phyloP scores from a whole-genome alignment of 2,888 invertebrate species.

The Phaonia tiefii region DNA sequence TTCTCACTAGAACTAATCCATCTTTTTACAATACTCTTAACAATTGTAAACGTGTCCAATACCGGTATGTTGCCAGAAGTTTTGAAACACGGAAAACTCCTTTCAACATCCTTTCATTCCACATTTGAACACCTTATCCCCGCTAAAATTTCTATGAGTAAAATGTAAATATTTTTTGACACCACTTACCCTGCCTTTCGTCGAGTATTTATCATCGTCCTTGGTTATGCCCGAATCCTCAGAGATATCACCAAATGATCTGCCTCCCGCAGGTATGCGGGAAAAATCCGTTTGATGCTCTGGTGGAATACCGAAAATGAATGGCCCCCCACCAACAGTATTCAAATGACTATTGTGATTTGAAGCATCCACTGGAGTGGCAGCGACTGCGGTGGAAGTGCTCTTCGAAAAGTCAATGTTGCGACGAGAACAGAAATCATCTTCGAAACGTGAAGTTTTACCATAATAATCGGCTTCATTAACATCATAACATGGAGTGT shows the following conservation, averaged over 20 bases:
- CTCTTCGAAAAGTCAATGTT: constrained; percentile 71
- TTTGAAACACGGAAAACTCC: too few species aligned
- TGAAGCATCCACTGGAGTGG: too few species aligned
- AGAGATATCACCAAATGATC: constrained; percentile 70
- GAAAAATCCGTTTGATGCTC: constrained; percentile 69
- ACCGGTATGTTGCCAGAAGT: too few species aligned
- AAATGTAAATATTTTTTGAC: too few species aligned
- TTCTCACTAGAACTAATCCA: too few species aligned
- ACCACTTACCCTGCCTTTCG: constrained; percentile 62
- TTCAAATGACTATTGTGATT: constrained; percentile 35
- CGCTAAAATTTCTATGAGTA: neutral
- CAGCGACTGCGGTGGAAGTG: constrained; percentile 13
- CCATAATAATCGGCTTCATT: constrained; percentile 64
- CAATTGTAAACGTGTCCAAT: too few species aligned
- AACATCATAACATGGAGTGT: constrained; percentile 45
- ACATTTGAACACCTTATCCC: neutral
- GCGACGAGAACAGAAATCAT: constrained; percentile 77
- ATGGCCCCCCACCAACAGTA: constrained; percentile 80
- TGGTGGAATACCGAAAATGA: constrained; percentile 84
- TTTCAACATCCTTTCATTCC: too few species aligned
- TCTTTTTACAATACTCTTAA: too few species aligned
- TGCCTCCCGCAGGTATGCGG: constrained; percentile 69
- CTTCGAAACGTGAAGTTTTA: constrained; percentile 77
- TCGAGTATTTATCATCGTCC: constrained; percentile 69
- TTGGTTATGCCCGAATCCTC: constrained; percentile 62